Percentiles rank a stretch among this genome's conserved stretches.
Evolutionary conservation across 1,140 invertebrate species (phyloP).

Genomic region (Ceratitis capitata): DNA sequence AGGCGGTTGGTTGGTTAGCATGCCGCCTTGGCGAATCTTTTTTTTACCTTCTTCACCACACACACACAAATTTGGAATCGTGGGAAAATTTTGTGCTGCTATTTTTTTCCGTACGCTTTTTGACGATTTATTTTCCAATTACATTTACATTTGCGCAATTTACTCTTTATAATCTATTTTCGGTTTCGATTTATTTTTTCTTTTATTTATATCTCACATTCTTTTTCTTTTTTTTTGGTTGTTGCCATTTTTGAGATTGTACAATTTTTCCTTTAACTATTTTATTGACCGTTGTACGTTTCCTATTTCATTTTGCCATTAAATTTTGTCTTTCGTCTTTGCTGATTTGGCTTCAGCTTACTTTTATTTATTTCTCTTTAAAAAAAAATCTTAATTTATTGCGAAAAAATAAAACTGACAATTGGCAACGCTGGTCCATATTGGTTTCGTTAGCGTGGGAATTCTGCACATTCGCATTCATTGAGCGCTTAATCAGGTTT

Average conservation of each 20-base stretch:
- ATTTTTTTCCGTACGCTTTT: not conserved
- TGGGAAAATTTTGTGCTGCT: slow-evolving; percentile 9
- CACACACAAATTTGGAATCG: slow-evolving; percentile 30
- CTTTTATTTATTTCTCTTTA: not conserved
- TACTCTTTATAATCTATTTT: not conserved
- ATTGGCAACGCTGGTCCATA: not conserved
- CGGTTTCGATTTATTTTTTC: not conserved
- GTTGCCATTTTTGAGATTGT: not conserved
- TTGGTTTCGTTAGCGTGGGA: slow-evolving; percentile 23
- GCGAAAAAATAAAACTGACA: not conserved
- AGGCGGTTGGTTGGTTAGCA: not conserved
- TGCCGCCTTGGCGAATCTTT: not conserved
- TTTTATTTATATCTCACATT: slow-evolving; percentile 26
- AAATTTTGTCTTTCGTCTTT: too few species aligned
- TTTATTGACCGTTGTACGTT: not conserved
- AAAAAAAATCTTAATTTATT: too few species aligned
- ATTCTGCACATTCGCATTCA: not conserved
- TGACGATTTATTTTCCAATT: not conserved
- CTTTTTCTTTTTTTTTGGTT: not conserved
- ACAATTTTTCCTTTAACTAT: not conserved
- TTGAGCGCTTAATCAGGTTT: slow-evolving; percentile 19
- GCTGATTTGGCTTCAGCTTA: not conserved
- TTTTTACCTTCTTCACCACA: not conserved
- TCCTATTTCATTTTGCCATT: not conserved
- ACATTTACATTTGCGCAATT: slow-evolving; percentile 6